A percentile compares a stretch with the other conserved stretches of the same genome.
These are phyloP conservation scores for Mustela nigripes DNA, from an alignment of 2,113 vertebrate genomes.

Conservation along the genomic window DNA sequence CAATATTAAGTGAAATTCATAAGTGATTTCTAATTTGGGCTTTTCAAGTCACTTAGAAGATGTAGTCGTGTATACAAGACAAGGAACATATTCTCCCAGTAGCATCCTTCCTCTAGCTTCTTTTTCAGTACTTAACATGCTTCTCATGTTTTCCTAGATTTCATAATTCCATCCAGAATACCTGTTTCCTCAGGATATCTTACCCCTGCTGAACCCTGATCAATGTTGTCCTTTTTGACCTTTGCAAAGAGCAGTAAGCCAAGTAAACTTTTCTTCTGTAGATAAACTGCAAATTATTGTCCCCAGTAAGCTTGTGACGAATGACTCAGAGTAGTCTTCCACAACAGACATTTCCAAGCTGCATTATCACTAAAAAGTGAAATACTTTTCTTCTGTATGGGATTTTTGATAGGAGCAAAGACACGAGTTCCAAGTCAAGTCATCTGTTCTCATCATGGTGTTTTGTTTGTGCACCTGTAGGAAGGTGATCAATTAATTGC, in stretches of 20 bases:
- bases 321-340: conserved; percentile 18
- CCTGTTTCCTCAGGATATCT: background rate
- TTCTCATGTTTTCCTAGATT: background rate
- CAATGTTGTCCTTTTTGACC: conserved; percentile 27
- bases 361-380: conserved; percentile 13
- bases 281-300: conserved; percentile 50
- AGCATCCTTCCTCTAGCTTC: background rate
- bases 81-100: background rate
- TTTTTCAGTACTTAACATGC: background rate
- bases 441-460: background rate
- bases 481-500: background rate
- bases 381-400: background rate
- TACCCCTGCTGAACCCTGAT: background rate
- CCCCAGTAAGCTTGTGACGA: background rate
- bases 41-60: background rate
- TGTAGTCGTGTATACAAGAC: background rate
- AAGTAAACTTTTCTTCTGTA: conserved; percentile 54
- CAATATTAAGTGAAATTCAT: background rate
- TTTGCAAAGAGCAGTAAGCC: background rate
- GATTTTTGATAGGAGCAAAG: conserved; percentile 41
- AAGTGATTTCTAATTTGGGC: background rate
- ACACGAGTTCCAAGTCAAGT: background rate
- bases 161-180: background rate
- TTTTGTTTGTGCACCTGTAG: background rate
- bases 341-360: background rate